Evolutionary conservation across 2,113 vertebrate genomes (phyloP).

Genomic region (Camelus bactrianus): DNA sequence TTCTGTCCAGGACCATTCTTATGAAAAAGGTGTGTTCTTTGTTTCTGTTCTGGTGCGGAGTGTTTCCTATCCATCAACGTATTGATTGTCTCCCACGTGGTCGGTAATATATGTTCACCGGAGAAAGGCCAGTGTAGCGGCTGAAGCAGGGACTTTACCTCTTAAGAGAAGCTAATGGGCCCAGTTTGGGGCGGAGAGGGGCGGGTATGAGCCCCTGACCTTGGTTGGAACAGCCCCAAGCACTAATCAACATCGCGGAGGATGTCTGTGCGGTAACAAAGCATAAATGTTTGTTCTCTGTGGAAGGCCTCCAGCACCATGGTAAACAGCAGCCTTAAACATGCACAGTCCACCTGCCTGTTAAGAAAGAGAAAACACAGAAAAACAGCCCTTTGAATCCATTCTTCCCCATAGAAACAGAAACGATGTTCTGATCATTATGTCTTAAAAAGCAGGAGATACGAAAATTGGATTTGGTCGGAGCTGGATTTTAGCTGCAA

Average conservation of each 20-base stretch:
- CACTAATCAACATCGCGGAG: neutral
- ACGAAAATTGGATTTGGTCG: constrained; percentile 63
- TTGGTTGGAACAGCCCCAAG: neutral
- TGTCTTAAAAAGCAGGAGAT: constrained; percentile 67
- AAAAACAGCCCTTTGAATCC: neutral
- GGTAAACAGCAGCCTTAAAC: neutral
- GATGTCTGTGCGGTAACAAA: neutral
- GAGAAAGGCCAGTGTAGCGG: neutral
- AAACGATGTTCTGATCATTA: constrained; percentile 38
- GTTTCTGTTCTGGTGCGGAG: neutral
- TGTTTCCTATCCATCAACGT: neutral
- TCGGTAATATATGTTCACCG: neutral
- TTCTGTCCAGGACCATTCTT: neutral
- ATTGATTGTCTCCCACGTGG: neutral
- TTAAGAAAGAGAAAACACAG: neutral
- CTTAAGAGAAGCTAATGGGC: neutral
- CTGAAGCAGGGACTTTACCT: neutral
- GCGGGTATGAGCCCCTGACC: neutral
- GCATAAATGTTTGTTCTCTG: constrained; percentile 9
- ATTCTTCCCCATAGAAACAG: constrained; percentile 71
- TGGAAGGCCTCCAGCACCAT: constrained; percentile 30
- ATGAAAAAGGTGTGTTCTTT: neutral
- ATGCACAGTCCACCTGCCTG: neutral
- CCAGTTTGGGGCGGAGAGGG: neutral
- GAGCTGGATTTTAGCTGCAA: constrained; percentile 63